Evolutionary conservation across 2,797 vertebrate species (phyloP), one percentile per base, ranked within the genome.

Genomic region (Numenius phaeopus): DNA sequence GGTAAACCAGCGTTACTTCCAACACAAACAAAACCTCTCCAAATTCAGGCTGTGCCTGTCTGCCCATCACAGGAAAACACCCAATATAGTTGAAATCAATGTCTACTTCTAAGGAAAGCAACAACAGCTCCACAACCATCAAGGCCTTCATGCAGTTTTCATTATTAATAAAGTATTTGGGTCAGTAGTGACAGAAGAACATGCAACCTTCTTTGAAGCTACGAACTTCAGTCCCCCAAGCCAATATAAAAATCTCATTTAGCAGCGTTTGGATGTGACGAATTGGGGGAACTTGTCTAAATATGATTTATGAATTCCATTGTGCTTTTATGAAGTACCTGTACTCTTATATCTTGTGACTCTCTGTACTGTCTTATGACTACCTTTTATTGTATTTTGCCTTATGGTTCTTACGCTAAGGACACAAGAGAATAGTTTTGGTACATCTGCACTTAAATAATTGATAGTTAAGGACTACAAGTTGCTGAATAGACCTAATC

Each of bases 201-300:
- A 55, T 21, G 19, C 37, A 86, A 81, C 76, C 65, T 91, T 61
- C 87, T 95, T 58, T 72, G 87, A 81, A 91, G 87, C 57, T 69
- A 46, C 1, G 0, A 79, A 73, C 71, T 83, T 40, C 73, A 64
- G 77, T 67, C 77, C 80, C 90, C 52, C 83, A 87, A 92, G 78
- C 90, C 90, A 95, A 92, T 71, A 95, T 40, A 92, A 94, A 94
- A 95, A 94, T 78, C 88, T 96, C 92, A 96, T 97, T 95, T 97
- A 96, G 88, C 71, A 57, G 57, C 4, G 66, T 84, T 90, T 94
- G 93, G 67, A 78, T 80, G 44, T 81, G 92, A 95, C 0, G 13
- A 96, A 87, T 27, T 87, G 91, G 76, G 64, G 79, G 65, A 83
- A 91, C 78, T 91, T 96, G 96, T 96, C 96, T 78, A 72, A 90